Evolutionary conservation across 1,140 invertebrate species (phyloP), one percentile per base, ranked within the genome.

Genomic region (Mesaphorura yosii): DNA sequence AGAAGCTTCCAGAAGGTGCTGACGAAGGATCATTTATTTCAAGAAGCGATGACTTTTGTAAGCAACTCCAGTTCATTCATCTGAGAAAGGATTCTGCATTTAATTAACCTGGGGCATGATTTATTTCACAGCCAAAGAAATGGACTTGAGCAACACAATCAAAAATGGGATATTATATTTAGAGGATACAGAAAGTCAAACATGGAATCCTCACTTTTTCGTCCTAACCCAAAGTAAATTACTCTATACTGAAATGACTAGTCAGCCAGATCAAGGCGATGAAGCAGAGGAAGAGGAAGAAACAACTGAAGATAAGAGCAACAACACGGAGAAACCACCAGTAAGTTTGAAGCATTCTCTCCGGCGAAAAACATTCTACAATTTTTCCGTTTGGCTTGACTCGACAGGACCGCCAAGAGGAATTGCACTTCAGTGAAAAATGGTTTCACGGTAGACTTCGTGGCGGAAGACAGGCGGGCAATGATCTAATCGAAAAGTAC

Each of bases 191-290:
- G 76, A 88, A 0, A 87, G 93, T 60, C 80, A 83, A 67, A 80
- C 85, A 57, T 98, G 91, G 91, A 83, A 87, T 67, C 84, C 88
- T 0, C 91, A 95, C 71, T 92, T 92, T 66, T 95, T 97, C 70
- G 86, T 94, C n/a, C 69, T 98, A 12, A 93, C 87, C 0, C 77
- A 86, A 48, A 83, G 81, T 60, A 89, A 90, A 68, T 71, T 96
- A 25, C 88, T 84, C 65, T 96, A 92, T 67, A 88, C 84, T 1
- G 83, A 86, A 64, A 70, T 69, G 51, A 68, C 68, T 31, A 65
- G 67, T 20, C 73, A 75, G 22, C 37, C 57, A 17, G 60, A 63
- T 19, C 49, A 65, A 25, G 68, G 72, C 5, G 66, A 73, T 15
- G 73, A 76, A 45, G 75, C 73, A 1, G 79, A 81, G 45, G 74